A percentile compares a stretch with the other conserved stretches of the same genome.
Evolutionary conservation across 2,888 invertebrate species (phyloP).

Genomic region (Sinotaia quadrata): DNA sequence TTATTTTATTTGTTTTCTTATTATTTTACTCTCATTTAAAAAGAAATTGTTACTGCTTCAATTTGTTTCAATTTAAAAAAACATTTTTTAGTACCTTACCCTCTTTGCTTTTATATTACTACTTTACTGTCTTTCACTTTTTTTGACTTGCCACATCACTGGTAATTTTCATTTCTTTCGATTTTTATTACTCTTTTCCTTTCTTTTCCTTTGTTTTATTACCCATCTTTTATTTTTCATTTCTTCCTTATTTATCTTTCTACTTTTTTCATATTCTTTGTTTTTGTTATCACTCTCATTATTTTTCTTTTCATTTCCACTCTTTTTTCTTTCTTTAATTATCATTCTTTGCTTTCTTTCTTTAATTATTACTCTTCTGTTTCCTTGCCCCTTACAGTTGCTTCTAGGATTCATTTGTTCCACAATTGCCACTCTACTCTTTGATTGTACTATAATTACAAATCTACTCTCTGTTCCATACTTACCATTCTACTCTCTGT

Average conservation of each 20-base stretch:
- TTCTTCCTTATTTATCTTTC: neutral
- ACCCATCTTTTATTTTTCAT: neutral
- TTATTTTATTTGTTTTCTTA: constrained; percentile 2
- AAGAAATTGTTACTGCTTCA: no score
- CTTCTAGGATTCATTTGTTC: no score
- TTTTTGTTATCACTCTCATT: no score
- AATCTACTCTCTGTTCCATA: no score
- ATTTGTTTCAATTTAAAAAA: no score
- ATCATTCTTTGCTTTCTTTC: neutral
- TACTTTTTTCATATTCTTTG: no score
- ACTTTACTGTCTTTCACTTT: neutral
- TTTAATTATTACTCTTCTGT: neutral
- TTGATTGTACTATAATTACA: no score
- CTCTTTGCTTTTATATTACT: neutral
- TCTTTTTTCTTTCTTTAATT: neutral
- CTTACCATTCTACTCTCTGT: no score
- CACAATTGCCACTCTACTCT: no score
- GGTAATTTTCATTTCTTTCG: neutral
- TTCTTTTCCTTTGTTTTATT: neutral
- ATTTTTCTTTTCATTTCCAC: no score
- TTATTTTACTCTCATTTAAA: neutral
- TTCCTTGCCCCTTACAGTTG: no score
- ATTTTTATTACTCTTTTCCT: neutral
- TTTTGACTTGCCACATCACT: neutral
- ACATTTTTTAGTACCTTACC: no score